Percentiles rank a stretch among this genome's conserved stretches.
Conservation (phyloP, 1,140 invertebrate species). For the Cyphomyrmex costatus region DNA sequence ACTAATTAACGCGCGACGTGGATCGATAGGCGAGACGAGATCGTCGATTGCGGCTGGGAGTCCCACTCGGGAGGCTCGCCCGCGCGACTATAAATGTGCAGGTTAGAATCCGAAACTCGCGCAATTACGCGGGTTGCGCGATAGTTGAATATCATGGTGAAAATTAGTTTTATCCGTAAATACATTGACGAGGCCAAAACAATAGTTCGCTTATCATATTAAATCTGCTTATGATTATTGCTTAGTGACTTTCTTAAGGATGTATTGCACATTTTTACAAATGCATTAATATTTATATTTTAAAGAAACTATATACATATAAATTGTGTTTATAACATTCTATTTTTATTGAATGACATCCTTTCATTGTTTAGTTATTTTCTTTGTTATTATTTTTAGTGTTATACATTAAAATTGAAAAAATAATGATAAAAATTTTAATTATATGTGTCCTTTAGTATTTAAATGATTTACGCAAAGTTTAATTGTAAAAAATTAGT, state of each 20-base stretch:
- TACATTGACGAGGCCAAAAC: neutral
- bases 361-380: no score
- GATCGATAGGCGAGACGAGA: slow-evolving; percentile 31
- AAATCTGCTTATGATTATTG: neutral
- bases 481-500: no score
- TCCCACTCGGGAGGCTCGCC: neutral
- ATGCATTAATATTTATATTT: no score
- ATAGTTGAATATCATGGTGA: neutral
- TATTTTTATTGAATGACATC: no score
- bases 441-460: no score
- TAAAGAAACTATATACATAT: no score
- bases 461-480: no score
- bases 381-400: no score
- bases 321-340: no score
- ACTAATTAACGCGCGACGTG: slow-evolving; percentile 50
- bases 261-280: no score
- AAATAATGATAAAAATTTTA: no score
- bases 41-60: slow-evolving; percentile 1
- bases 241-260: neutral
- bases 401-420: no score
- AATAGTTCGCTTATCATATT: neutral
- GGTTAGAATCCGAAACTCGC: neutral
- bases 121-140: neutral
- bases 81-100: neutral
- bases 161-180: slow-evolving; percentile 31